Conservation (phyloP, 2,888 invertebrate species). For the Alviniconcha strummeri region DNA sequence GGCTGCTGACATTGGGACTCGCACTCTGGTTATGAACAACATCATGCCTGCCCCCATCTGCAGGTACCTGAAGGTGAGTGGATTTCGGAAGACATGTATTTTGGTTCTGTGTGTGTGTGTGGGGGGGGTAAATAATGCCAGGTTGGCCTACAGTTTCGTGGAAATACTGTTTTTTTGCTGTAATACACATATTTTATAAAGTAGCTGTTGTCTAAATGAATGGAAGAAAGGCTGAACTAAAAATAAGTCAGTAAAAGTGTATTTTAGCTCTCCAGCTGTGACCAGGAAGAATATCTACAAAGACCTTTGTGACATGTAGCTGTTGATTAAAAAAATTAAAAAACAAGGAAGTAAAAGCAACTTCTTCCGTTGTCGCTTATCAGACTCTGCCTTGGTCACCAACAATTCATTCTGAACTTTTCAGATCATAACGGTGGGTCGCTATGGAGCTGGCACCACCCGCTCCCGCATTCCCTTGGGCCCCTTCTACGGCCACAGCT, state of each 20-base stretch:
- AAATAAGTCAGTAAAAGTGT: too few species aligned
- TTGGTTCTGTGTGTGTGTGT: not conserved
- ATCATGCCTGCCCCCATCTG: constrained; percentile 93
- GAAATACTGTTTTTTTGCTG: too few species aligned
- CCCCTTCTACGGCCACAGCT: constrained; percentile 93
- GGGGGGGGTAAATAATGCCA: not conserved
- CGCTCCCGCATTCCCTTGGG: constrained; percentile 93
- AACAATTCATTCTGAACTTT: too few species aligned
- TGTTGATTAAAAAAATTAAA: not conserved
- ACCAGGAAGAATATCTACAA: not conserved
- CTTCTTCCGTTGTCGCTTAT: too few species aligned
- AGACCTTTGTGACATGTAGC: not conserved
- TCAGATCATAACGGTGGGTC: constrained; percentile 91
- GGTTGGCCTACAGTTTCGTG: too few species aligned
- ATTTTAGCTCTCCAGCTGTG: not conserved
- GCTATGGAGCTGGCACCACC: constrained; percentile 93
- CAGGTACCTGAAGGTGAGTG: constrained; percentile 87
- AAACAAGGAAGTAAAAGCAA: too few species aligned
- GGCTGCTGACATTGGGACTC: constrained; percentile 89
- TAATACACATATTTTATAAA: too few species aligned
- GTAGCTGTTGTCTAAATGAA: too few species aligned
- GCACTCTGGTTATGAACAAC: constrained; percentile 89
- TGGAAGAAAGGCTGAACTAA: too few species aligned
- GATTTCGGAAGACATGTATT: not conserved
- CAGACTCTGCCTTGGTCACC: too few species aligned